Percentiles rank a stretch among this genome's conserved stretches.
These are phyloP conservation scores for Cyanistes caeruleus DNA, from an alignment of 2,113 vertebrate species.

Conservation along the genomic window DNA sequence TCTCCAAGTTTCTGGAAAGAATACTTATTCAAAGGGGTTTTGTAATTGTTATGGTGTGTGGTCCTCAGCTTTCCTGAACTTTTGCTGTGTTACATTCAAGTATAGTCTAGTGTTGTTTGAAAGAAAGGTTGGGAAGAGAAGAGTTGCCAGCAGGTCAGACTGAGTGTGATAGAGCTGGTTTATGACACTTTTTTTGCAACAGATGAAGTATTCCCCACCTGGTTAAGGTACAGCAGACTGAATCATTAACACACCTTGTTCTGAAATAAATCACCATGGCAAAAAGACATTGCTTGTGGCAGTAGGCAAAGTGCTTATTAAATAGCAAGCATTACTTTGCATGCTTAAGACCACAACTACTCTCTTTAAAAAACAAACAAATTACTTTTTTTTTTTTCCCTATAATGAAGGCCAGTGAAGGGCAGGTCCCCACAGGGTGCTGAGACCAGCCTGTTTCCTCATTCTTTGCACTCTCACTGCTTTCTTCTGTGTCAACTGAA, in stretches of 20 bases:
- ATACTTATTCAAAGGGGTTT: neutral
- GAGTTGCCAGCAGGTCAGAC: neutral
- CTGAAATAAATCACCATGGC: neutral
- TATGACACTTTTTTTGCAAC: neutral
- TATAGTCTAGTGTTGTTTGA: neutral
- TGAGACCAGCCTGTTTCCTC: neutral
- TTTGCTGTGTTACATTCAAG: neutral
- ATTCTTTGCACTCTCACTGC: neutral
- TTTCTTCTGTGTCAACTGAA: neutral
- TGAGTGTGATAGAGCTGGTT: neutral
- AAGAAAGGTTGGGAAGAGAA: neutral
- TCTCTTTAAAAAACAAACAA: neutral
- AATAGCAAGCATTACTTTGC: neutral
- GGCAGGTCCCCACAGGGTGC: neutral
- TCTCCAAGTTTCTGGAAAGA: neutral
- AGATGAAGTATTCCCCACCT: neutral
- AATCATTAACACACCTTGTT: neutral
- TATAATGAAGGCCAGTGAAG: neutral
- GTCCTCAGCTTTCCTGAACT: neutral
- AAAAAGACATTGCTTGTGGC: neutral
- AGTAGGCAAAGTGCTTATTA: neutral
- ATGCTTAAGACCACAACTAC: neutral
- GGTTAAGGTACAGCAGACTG: neutral
- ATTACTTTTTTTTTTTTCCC: neutral
- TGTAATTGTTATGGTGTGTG: neutral